Evolutionary conservation across 2,888 invertebrate genomes (phyloP).

Genomic region (Limnephilus marmoratus): DNA sequence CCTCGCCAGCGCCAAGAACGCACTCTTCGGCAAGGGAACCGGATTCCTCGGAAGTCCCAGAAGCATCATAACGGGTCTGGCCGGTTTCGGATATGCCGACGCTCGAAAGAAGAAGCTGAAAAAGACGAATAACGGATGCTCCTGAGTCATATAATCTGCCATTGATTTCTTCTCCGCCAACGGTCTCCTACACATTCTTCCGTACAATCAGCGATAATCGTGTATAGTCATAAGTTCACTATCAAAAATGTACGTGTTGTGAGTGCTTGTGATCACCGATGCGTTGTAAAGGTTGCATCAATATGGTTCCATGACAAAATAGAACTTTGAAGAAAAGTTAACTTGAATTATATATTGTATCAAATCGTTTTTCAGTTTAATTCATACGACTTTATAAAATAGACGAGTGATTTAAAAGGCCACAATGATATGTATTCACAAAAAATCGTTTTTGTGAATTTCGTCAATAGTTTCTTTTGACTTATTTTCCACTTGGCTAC

Average conservation of each 20-base stretch:
- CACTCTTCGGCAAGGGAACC: slow-evolving; percentile 9
- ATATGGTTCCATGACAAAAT: no score
- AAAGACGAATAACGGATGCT: slow-evolving; percentile 59
- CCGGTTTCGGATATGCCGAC: slow-evolving; percentile 56
- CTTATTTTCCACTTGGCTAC: neutral
- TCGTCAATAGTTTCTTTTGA: neutral
- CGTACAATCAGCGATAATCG: neutral
- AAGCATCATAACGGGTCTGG: slow-evolving; percentile 59
- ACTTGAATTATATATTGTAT: neutral
- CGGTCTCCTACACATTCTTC: neutral
- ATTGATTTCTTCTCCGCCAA: neutral
- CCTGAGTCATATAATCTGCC: slow-evolving; percentile 31
- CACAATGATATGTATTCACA: neutral
- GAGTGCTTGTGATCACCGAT: neutral
- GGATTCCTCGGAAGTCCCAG: slow-evolving; percentile 58
- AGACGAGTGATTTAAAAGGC: neutral
- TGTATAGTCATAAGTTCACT: neutral
- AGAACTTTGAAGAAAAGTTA: no score
- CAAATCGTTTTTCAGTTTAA: neutral
- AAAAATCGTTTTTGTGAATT: neutral
- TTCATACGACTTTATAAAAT: neutral
- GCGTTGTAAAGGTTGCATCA: neutral
- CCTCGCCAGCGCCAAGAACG: slow-evolving; percentile 27
- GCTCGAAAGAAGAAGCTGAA: slow-evolving; percentile 47
- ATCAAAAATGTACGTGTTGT: neutral